Conservation (phyloP, 2,113 vertebrate genomes). For the Lagopus leucura region DNA sequence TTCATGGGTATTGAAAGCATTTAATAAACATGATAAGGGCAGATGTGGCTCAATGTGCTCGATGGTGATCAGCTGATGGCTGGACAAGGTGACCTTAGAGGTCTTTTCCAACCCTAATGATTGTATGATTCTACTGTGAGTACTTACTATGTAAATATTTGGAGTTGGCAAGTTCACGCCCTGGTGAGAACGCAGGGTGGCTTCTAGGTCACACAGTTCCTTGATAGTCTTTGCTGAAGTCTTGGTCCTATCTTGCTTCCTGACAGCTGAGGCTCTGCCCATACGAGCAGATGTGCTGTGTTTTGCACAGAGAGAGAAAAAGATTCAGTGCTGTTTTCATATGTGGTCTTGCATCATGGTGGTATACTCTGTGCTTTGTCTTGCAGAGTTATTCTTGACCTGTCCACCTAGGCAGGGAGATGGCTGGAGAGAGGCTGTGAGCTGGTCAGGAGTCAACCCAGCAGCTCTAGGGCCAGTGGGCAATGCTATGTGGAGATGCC, state of each 20-base stretch:
- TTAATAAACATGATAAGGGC: background rate
- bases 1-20: background rate
- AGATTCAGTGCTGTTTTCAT: background rate
- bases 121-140: background rate
- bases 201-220: background rate
- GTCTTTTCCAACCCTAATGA: too few species aligned
- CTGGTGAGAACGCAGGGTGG: background rate
- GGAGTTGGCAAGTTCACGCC: background rate
- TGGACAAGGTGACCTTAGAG: too few species aligned
- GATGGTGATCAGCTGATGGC: too few species aligned
- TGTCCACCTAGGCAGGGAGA: background rate
- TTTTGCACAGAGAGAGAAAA: background rate
- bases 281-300: background rate
- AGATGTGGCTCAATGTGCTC: too few species aligned
- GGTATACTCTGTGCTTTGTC: background rate
- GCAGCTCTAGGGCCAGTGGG: background rate
- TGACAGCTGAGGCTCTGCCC: background rate
- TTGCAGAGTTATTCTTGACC: background rate
- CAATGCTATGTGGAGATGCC: background rate
- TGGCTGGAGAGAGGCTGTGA: background rate
- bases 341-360: rapidly evolving
- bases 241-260: background rate
- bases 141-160: background rate
- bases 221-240: background rate
- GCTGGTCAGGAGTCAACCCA: background rate